Percentiles rank a stretch among this genome's conserved stretches.
phyloP scores from a whole-genome alignment of 2,797 vertebrate genomes.

The Pipistrellus pygmaeus region DNA sequence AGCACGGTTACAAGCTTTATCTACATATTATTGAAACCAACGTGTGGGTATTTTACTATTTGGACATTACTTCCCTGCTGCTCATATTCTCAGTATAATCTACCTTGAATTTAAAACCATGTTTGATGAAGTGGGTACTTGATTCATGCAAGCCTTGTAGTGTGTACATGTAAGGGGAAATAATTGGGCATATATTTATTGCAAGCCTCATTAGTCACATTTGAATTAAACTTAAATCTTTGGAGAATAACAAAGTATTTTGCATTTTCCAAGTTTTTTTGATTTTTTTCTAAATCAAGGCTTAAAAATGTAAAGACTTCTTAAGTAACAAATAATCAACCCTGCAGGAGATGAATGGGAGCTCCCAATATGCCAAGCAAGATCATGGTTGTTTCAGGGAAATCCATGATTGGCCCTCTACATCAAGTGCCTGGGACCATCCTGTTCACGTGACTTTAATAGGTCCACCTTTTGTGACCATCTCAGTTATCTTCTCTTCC shows the following conservation, averaged over 20 bases:
- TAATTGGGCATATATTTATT: constrained; percentile 48
- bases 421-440: neutral
- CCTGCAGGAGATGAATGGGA: constrained; percentile 5
- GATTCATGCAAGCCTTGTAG: constrained; percentile 71
- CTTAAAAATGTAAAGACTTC: constrained; percentile 53
- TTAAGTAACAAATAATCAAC: constrained; percentile 61
- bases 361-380: neutral
- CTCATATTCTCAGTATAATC: constrained; percentile 64
- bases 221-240: constrained; percentile 78
- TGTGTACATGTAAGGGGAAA: constrained; percentile 62
- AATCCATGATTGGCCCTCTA: neutral
- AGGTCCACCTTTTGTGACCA: neutral
- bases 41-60: constrained; percentile 27
- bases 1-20: constrained; percentile 59
- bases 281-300: constrained; percentile 17
- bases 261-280: constrained; percentile 65
- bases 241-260: constrained; percentile 71
- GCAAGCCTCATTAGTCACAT: constrained; percentile 69
- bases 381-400: neutral
- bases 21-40: constrained; percentile 56
- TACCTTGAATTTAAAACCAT: constrained; percentile 52
- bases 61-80: constrained; percentile 49
- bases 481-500: neutral
- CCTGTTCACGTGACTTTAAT: neutral
- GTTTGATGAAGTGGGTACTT: constrained; percentile 63